These are phyloP conservation scores for Yponomeuta sedellus DNA, from an alignment of 2,888 invertebrate species.

Conservation along the genomic window DNA sequence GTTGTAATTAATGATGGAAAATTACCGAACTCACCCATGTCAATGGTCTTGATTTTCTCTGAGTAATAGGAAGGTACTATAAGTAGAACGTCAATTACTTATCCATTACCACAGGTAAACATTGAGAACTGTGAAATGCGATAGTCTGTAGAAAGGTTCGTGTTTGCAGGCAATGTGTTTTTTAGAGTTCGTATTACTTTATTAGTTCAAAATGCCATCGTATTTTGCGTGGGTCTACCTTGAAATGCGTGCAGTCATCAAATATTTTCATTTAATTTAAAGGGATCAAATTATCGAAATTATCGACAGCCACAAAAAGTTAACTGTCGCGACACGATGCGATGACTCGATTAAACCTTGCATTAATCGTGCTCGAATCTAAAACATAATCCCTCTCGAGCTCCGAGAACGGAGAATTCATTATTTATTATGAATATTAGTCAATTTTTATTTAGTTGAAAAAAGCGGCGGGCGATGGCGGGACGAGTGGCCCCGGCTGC, in stretches of 20 bases:
- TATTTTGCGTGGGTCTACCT: not conserved
- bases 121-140: too few species aligned
- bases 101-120: too few species aligned
- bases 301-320: conserved; percentile 6
- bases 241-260: conserved; percentile 1
- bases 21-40: not conserved
- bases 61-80: not conserved
- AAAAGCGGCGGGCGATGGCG: conserved; percentile 61
- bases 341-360: conserved; percentile 39
- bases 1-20: conserved; percentile 13
- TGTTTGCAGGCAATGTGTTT: too few species aligned
- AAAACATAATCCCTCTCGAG: conserved; percentile 51
- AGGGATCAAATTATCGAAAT: conserved; percentile 9
- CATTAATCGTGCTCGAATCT: conserved; percentile 65
- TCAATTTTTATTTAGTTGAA: conserved; percentile 76
- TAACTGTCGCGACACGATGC: conserved; percentile 19
- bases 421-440: conserved; percentile 78
- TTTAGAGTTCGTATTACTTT: too few species aligned
- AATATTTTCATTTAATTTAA: not conserved
- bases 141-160: too few species aligned
- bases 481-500: conserved; percentile 76
- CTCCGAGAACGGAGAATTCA: conserved; percentile 68
- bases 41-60: conserved; percentile 1
- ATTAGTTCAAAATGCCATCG: too few species aligned
- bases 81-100: too few species aligned